A percentile compares a stretch with the other conserved stretches of the same genome.
phyloP scores from a whole-genome alignment of 2,888 invertebrate species.

The Chaetogeoica ovagalla region DNA sequence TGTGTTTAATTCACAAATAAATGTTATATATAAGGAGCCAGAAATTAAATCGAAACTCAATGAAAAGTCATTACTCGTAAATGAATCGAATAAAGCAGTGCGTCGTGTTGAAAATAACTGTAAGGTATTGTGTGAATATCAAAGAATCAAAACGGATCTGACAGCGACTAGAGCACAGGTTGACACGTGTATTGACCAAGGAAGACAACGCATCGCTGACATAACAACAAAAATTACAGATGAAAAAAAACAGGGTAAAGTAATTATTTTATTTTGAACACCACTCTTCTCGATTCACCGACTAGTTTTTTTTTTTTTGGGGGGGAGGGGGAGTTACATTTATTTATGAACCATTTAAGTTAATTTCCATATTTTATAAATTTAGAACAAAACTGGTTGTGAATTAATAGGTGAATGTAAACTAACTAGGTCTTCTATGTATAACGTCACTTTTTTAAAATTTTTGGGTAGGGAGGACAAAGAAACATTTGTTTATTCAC shows the following conservation, averaged over 20 bases:
- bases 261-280: neutral
- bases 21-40: conserved; percentile 7
- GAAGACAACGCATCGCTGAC: conserved; percentile 15
- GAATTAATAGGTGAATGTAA: too few relatives aligned
- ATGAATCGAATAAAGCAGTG: conserved; percentile 26
- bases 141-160: conserved; percentile 32
- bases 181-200: neutral
- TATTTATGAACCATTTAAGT: too few relatives aligned
- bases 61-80: conserved; percentile 12
- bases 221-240: neutral
- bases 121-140: conserved; percentile 35
- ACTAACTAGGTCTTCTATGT: too few relatives aligned
- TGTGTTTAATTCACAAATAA: too few relatives aligned
- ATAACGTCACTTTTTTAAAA: too few relatives aligned
- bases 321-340: too few relatives aligned
- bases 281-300: too few relatives aligned
- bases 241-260: conserved; percentile 24
- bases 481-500: too few relatives aligned
- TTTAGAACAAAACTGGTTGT: too few relatives aligned
- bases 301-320: too few relatives aligned
- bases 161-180: conserved; percentile 27
- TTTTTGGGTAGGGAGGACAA: too few relatives aligned
- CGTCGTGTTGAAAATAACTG: conserved; percentile 21
- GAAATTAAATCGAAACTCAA: conserved; percentile 28
- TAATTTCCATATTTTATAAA: too few relatives aligned